A percentile compares a stretch with the other conserved stretches of the same genome.
Evolutionary conservation across 2,888 invertebrate species (phyloP).

Genomic region (Dinocampus coccinellae): DNA sequence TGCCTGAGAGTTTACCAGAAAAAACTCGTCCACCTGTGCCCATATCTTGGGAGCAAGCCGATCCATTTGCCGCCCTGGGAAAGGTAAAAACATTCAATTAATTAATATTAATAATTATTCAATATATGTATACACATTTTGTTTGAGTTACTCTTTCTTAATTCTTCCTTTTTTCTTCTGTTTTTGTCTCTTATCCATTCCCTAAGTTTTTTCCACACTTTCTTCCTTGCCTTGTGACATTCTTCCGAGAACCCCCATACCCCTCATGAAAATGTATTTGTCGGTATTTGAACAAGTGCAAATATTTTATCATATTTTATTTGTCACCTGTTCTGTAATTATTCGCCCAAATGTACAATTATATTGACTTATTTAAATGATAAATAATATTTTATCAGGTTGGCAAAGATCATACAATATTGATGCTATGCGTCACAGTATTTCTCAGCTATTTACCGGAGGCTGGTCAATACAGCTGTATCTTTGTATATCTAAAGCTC

Average conservation of each 20-base stretch:
- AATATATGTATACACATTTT: no score
- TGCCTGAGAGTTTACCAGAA: slow-evolving; percentile 98
- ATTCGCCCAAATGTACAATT: slow-evolving; percentile 33
- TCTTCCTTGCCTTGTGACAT: no score
- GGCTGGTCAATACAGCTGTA: slow-evolving; percentile 98
- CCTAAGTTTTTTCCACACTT: slow-evolving; percentile 2
- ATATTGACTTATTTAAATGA: slow-evolving; percentile 32
- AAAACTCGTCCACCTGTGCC: slow-evolving; percentile 84
- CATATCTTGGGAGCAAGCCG: slow-evolving; percentile 97
- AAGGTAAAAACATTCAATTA: no score
- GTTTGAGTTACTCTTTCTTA: no score
- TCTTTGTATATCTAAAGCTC: slow-evolving; percentile 98
- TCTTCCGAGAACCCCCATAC: no score
- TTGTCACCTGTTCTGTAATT: neutral
- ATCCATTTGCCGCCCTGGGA: slow-evolving; percentile 85
- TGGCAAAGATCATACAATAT: slow-evolving; percentile 94
- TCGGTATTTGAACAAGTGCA: neutral
- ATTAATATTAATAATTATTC: no score
- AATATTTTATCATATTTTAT: neutral
- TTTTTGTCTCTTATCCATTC: no score
- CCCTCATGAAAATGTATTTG: no score
- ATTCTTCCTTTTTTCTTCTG: no score
- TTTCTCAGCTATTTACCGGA: slow-evolving; percentile 98
- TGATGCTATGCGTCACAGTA: slow-evolving; percentile 97
- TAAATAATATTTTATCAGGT: slow-evolving; percentile 72